Evolutionary conservation across 2,888 invertebrate genomes (phyloP).

Genomic region (Calameuta pallipes): DNA sequence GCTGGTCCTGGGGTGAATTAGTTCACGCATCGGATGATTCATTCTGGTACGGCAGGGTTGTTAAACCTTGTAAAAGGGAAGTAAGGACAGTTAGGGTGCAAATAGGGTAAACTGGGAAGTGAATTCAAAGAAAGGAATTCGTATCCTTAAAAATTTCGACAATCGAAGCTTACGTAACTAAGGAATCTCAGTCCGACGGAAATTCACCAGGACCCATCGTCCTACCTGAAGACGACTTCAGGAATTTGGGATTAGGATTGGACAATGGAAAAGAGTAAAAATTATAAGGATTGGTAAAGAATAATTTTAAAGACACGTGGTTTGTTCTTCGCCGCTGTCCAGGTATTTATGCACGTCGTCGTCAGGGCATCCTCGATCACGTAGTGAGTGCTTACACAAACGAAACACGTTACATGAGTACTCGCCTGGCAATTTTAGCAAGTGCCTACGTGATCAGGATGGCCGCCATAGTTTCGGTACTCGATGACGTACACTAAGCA

Average conservation of each 20-base stretch:
- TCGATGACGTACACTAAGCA: background rate
- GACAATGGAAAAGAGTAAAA: background rate
- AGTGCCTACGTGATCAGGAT: conserved; percentile 51
- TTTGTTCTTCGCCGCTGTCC: background rate
- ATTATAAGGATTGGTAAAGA: background rate
- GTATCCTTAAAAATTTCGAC: background rate
- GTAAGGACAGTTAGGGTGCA: background rate
- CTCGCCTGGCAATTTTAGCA: conserved; percentile 45
- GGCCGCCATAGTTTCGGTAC: background rate
- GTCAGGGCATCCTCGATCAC: conserved; percentile 42
- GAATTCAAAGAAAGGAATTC: background rate
- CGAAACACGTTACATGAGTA: conserved; percentile 53
- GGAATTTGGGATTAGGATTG: no score
- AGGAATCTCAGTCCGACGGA: background rate
- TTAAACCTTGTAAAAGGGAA: background rate
- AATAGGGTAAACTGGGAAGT: background rate
- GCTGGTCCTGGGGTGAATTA: background rate
- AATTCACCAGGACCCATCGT: background rate
- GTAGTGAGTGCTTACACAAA: conserved; percentile 54
- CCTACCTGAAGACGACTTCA: background rate
- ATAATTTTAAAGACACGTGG: background rate
- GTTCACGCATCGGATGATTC: background rate
- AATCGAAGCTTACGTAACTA: background rate
- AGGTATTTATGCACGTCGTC: background rate
- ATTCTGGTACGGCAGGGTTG: background rate